phyloP scores from a whole-genome alignment of 64 coral and sea anemone genomes.

The Cladopsammia gracilis region DNA sequence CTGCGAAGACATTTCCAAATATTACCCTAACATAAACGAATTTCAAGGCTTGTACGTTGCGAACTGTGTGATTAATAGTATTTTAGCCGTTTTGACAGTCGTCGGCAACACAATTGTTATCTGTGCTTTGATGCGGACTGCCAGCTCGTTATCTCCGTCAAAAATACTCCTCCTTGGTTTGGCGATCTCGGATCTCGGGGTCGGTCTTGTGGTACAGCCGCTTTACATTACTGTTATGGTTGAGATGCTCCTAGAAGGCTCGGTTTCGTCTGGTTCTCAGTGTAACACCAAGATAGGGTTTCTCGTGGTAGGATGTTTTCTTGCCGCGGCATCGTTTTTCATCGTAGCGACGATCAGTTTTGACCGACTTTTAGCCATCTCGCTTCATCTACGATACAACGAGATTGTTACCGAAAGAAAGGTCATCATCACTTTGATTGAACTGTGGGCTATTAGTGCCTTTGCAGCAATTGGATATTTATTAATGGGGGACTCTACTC shows the following conservation, averaged over 20 bases:
- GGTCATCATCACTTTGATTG: neutral
- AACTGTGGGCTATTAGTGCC: neutral
- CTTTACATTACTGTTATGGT: neutral
- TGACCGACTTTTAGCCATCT: slow-evolving; percentile 29
- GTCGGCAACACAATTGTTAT: slow-evolving; percentile 33
- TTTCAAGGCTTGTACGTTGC: neutral
- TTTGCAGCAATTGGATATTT: neutral
- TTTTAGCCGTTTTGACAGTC: neutral
- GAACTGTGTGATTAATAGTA: neutral
- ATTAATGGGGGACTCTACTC: neutral
- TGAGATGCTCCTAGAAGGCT: neutral
- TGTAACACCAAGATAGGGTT: neutral
- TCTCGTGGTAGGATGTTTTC: neutral
- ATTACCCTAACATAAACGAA: neutral
- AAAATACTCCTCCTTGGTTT: slow-evolving; percentile 45
- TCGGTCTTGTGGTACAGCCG: slow-evolving; percentile 36
- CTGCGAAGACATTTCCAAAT: slow-evolving; percentile 15
- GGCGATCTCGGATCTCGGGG: slow-evolving; percentile 28
- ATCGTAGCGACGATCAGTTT: slow-evolving; percentile 7
- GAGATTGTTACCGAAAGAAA: slow-evolving; percentile 35
- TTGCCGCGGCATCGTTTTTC: neutral
- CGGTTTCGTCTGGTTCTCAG: neutral
- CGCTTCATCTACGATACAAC: slow-evolving; percentile 30
- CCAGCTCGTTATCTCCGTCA: neutral
- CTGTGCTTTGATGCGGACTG: neutral